Evolutionary conservation across 2,888 invertebrate genomes (phyloP).

Genomic region (Nomada ruficornis): DNA sequence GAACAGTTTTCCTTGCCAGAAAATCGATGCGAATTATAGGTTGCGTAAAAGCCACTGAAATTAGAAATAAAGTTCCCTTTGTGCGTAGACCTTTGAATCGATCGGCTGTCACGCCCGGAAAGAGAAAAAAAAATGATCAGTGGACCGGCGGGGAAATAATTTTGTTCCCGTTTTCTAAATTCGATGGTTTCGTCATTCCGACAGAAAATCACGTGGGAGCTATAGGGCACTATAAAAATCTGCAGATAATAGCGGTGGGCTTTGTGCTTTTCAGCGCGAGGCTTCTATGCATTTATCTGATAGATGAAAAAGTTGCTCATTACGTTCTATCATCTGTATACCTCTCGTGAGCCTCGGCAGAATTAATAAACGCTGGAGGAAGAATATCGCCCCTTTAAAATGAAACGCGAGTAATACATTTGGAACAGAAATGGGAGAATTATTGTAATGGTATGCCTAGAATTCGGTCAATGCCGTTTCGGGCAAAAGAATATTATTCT

Average conservation of each 20-base stretch:
- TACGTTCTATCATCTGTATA: too few relatives aligned
- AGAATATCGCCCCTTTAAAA: too few relatives aligned
- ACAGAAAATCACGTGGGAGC: background rate
- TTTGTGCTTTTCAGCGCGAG: too few relatives aligned
- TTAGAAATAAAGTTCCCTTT: slow-evolving; percentile 34
- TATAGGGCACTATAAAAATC: too few relatives aligned
- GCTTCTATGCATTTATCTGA: too few relatives aligned
- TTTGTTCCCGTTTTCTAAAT: background rate
- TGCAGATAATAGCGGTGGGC: too few relatives aligned
- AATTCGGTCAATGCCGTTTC: slow-evolving; percentile 2
- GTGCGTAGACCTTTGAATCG: slow-evolving; percentile 18
- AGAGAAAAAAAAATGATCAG: background rate
- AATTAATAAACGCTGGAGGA: too few relatives aligned
- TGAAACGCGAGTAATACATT: slow-evolving; percentile 22
- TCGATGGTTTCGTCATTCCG: background rate
- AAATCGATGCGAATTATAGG: slow-evolving; percentile 36
- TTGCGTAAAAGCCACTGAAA: slow-evolving; percentile 16
- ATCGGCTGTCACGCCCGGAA: slow-evolving; percentile 39
- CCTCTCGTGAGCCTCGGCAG: too few relatives aligned
- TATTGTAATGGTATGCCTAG: background rate
- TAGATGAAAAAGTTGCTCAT: too few relatives aligned
- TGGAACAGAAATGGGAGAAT: background rate
- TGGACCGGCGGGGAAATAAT: slow-evolving; percentile 6
- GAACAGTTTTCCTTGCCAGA: slow-evolving; percentile 3
- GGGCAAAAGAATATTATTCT: background rate